Evolutionary conservation across 2,888 invertebrate species (phyloP).

Genomic region (Diarsia brunnea): DNA sequence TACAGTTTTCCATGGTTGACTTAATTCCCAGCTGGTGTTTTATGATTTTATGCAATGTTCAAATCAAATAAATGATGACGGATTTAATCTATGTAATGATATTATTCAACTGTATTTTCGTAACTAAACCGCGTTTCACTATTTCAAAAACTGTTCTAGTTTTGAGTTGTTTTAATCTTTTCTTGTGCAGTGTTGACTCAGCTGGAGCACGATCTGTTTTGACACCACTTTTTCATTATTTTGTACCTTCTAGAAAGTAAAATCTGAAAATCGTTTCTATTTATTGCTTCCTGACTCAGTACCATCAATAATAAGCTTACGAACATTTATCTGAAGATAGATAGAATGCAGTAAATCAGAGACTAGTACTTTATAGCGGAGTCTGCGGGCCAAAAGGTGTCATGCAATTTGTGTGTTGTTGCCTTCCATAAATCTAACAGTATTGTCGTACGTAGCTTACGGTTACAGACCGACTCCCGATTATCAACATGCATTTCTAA

Average conservation of each 20-base stretch:
- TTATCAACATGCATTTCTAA: slow-evolving; percentile 41
- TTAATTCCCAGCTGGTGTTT: slow-evolving; percentile 44
- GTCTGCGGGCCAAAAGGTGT: slow-evolving; percentile 46
- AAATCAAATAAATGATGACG: slow-evolving; percentile 48
- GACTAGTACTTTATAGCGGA: slow-evolving; percentile 37
- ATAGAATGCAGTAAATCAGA: slow-evolving; percentile 52
- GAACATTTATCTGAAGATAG: slow-evolving; percentile 39
- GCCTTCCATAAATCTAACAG: slow-evolving; percentile 46
- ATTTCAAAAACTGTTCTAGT: slow-evolving; percentile 58
- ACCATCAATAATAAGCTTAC: slow-evolving; percentile 44
- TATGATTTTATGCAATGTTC: slow-evolving; percentile 47
- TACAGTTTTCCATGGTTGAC: slow-evolving; percentile 62
- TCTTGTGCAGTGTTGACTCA: slow-evolving; percentile 32
- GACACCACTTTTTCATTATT: slow-evolving; percentile 30
- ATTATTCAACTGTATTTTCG: slow-evolving; percentile 51
- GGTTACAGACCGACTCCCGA: slow-evolving; percentile 23
- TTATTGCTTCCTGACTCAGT: slow-evolving; percentile 40
- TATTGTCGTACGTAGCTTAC: slow-evolving; percentile 34
- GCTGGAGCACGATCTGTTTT: slow-evolving; percentile 39
- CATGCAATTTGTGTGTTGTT: slow-evolving; percentile 55
- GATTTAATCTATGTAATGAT: slow-evolving; percentile 55
- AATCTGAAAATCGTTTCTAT: slow-evolving; percentile 39
- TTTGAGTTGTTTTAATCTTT: slow-evolving; percentile 55
- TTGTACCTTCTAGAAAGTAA: slow-evolving; percentile 21
- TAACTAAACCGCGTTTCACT: slow-evolving; percentile 53